phyloP scores from a whole-genome alignment of 2,797 vertebrate genomes.

The Champsocephalus gunnari region DNA sequence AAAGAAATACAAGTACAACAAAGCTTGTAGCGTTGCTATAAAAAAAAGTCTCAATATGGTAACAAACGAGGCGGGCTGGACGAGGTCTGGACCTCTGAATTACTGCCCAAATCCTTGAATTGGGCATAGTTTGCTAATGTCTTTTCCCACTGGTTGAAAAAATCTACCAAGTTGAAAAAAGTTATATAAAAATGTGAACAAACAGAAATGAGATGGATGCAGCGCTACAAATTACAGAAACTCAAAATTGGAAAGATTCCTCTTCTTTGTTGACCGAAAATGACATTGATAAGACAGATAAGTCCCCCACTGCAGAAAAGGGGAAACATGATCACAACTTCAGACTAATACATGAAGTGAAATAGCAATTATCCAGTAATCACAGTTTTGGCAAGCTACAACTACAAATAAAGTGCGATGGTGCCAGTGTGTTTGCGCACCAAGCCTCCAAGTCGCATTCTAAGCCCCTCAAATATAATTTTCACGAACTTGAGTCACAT shows the following conservation, averaged over 20 bases:
- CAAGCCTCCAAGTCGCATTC: slow-evolving; percentile 70
- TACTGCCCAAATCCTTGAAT: no score
- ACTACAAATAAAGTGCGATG: no score
- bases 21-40: not conserved
- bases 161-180: not conserved
- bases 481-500: not conserved
- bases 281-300: not conserved
- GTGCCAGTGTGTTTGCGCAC: slow-evolving; percentile 2
- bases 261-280: not conserved
- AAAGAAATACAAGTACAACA: not conserved
- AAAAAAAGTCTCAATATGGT: not conserved
- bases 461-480: slow-evolving; percentile 37
- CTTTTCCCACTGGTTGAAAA: not conserved
- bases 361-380: no score
- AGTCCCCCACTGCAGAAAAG: no score
- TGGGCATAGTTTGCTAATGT: not conserved
- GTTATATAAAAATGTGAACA: not conserved
- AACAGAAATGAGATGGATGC: not conserved
- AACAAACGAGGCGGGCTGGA: not conserved
- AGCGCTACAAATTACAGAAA: not conserved
- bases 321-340: no score
- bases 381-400: no score
- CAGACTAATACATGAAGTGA: not conserved
- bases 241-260: not conserved
- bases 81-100: not conserved